Evolutionary conservation across 2,888 invertebrate genomes (phyloP).

Genomic region (Sminthurides aquaticus): DNA sequence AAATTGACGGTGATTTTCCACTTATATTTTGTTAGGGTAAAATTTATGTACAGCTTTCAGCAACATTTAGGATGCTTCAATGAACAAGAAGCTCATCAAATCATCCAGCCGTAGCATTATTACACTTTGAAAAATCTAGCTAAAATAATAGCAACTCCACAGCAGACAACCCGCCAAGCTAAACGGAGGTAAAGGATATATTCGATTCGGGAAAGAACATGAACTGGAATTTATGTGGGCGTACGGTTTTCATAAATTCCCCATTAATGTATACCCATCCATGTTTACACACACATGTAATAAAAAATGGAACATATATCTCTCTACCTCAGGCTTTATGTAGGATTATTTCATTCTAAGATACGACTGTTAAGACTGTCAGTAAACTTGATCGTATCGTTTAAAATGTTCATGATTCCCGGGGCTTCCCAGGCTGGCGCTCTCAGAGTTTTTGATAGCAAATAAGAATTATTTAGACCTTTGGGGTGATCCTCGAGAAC

Average conservation of each 20-base stretch:
- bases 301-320: no score
- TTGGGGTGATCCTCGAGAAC: no score
- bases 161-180: background rate
- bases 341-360: no score
- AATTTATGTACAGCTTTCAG: background rate
- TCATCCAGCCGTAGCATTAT: slow-evolving; percentile 15
- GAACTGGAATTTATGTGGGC: background rate
- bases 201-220: background rate
- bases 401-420: no score
- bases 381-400: no score
- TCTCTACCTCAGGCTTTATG: no score
- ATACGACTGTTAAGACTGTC: no score
- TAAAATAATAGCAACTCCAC: slow-evolving; percentile 16
- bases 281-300: background rate
- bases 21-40: background rate
- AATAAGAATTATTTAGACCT: no score
- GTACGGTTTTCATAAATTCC: background rate
- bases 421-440: no score
- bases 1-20: background rate
- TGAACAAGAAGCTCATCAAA: slow-evolving; percentile 19
- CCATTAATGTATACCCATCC: background rate
- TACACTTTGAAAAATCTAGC: slow-evolving; percentile 7
- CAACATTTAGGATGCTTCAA: background rate
- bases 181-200: background rate
- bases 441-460: no score